phyloP scores from a whole-genome alignment of 2,797 vertebrate species.

The Enteromius unitaeniatus region DNA sequence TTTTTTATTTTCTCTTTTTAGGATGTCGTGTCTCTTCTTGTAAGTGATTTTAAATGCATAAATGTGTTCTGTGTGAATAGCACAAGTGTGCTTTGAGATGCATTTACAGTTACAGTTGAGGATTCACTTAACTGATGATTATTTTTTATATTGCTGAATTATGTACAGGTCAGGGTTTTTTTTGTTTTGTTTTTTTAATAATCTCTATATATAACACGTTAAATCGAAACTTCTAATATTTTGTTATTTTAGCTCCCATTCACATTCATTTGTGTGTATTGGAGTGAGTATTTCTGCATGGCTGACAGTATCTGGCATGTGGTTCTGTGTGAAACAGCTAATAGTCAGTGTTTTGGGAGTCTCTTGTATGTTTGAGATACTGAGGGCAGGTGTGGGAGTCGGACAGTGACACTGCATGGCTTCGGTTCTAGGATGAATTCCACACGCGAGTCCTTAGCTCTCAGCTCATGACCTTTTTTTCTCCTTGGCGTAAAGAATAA shows the following conservation, averaged over 20 bases:
- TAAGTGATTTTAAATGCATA: not conserved
- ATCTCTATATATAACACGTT: not conserved
- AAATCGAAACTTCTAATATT: not conserved
- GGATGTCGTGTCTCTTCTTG: not conserved
- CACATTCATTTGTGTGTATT: not conserved
- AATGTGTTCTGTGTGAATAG: not conserved
- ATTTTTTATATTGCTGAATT: not conserved
- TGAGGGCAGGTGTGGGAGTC: slow-evolving; percentile 59
- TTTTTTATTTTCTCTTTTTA: not conserved
- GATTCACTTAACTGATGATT: not conserved
- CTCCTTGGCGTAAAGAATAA: slow-evolving; percentile 72
- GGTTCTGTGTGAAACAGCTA: slow-evolving; percentile 56
- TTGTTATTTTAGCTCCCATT: not conserved
- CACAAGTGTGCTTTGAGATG: not conserved
- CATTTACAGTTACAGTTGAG: not conserved
- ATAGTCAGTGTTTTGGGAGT: not conserved
- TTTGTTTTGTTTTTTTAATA: not conserved
- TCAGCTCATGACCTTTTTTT: slow-evolving; percentile 65
- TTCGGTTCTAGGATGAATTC: slow-evolving; percentile 75
- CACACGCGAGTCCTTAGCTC: slow-evolving; percentile 69
- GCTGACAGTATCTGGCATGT: slow-evolving; percentile 19
- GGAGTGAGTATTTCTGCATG: not conserved
- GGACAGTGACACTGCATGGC: slow-evolving; percentile 70
- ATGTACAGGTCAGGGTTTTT: not conserved
- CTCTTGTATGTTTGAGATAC: slow-evolving; percentile 59